Conservation (phyloP, 2,888 invertebrate genomes). For the Tinea trinotella region DNA sequence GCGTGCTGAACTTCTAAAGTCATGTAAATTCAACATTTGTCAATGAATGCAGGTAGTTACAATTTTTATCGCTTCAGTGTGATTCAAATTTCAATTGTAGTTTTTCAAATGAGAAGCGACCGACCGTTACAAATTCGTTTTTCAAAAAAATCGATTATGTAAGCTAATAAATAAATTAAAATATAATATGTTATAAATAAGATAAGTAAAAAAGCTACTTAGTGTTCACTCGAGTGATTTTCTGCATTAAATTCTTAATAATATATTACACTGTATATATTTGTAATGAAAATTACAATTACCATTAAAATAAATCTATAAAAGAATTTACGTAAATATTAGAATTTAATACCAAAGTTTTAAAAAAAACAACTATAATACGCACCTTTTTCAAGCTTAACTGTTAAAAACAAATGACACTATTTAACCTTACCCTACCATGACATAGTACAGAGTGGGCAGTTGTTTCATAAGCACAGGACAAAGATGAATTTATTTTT, state of each 20-base stretch:
- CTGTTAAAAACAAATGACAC: too few relatives aligned
- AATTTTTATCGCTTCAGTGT: slow-evolving; percentile 49
- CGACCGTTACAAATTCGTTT: slow-evolving; percentile 51
- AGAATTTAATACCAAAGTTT: too few relatives aligned
- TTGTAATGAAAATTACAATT: too few relatives aligned
- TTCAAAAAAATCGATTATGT: slow-evolving; percentile 24
- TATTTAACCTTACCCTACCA: too few relatives aligned
- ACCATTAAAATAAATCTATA: too few relatives aligned
- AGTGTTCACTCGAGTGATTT: background rate
- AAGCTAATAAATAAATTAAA: slow-evolving; percentile 31
- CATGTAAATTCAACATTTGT: slow-evolving; percentile 20
- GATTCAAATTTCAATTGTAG: slow-evolving; percentile 48
- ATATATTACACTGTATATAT: too few relatives aligned
- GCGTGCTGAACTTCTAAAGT: slow-evolving; percentile 18
- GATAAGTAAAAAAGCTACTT: background rate
- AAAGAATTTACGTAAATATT: too few relatives aligned
- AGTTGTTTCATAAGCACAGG: too few relatives aligned
- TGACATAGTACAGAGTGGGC: too few relatives aligned
- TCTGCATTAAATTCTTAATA: background rate
- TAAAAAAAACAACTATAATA: too few relatives aligned
- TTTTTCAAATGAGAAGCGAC: slow-evolving; percentile 48
- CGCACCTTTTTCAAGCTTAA: too few relatives aligned
- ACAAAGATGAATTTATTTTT: too few relatives aligned
- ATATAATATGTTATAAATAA: slow-evolving; percentile 23
- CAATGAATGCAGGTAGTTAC: slow-evolving; percentile 26